phyloP scores from a whole-genome alignment of 2,797 vertebrate genomes.

The Mus minutoides region DNA sequence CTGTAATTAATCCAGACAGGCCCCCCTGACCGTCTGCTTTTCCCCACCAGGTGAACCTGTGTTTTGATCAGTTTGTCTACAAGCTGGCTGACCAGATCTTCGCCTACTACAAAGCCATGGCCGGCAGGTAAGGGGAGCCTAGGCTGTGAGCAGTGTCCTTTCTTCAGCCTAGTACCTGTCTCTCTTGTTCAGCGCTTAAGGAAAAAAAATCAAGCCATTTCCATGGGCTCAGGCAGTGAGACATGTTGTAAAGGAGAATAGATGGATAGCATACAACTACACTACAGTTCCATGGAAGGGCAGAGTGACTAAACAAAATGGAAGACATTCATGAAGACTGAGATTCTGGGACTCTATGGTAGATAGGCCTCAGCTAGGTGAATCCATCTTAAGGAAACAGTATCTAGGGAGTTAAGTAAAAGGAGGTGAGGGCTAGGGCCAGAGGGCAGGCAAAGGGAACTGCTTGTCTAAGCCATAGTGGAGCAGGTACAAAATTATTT shows the following conservation, averaged over 20 bases:
- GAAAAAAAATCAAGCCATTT: not conserved
- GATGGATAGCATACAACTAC: not conserved
- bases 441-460: not conserved
- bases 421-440: not conserved
- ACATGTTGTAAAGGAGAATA: not conserved
- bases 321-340: not conserved
- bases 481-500: not conserved
- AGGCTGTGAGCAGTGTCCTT: not conserved
- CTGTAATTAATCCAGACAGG: not conserved
- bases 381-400: not conserved
- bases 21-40: conserved; percentile 36
- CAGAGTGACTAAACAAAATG: not conserved
- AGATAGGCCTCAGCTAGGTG: not conserved
- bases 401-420: not conserved
- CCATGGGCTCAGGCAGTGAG: not conserved
- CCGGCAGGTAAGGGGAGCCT: conserved; percentile 93
- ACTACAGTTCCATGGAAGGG: not conserved
- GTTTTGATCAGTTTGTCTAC: conserved; percentile 99
- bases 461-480: not conserved
- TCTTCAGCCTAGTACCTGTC: not conserved
- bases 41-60: conserved; percentile 94
- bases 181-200: not conserved
- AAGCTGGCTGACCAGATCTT: conserved; percentile 99
- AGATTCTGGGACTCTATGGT: not conserved
- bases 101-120: conserved; percentile 99